Conservation (phyloP, 2,888 invertebrate species). For the Drosophila diplacantha region DNA sequence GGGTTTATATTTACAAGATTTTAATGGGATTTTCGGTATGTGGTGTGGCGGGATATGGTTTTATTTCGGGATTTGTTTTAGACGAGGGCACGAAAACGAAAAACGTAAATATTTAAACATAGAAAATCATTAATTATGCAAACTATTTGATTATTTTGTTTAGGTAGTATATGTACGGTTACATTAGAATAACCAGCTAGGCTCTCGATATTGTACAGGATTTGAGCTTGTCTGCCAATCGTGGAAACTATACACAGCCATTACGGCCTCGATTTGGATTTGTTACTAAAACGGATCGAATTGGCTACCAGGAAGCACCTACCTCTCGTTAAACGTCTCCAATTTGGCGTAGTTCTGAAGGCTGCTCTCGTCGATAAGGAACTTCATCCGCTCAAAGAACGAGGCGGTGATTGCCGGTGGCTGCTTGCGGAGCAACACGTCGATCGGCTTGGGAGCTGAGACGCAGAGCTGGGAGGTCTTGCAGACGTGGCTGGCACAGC, state of each 20-base stretch:
- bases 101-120: constrained; percentile 71
- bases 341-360: constrained; percentile 97
- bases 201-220: constrained; percentile 53
- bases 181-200: constrained; percentile 53
- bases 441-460: constrained; percentile 95
- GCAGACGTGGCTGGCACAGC: constrained; percentile 91
- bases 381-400: constrained; percentile 98
- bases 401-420: constrained; percentile 98
- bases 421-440: constrained; percentile 95
- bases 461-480: constrained; percentile 94
- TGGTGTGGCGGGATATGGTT: constrained; percentile 49
- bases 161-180: constrained; percentile 17
- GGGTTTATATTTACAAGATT: constrained; percentile 67
- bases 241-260: constrained; percentile 50
- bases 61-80: constrained; percentile 65
- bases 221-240: constrained; percentile 55
- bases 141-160: constrained; percentile 68
- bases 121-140: constrained; percentile 72
- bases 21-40: constrained; percentile 49
- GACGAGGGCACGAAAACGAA: constrained; percentile 77
- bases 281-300: constrained; percentile 29
- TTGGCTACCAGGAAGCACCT: constrained; percentile 77
- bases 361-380: constrained; percentile 98
- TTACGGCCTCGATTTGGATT: constrained; percentile 27
- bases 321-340: constrained; percentile 99